A percentile compares a stretch with the other conserved stretches of the same genome.
Evolutionary conservation across 92 coral and sea anemone genomes (phyloP).

Genomic region (Palythoa heliodiscus): DNA sequence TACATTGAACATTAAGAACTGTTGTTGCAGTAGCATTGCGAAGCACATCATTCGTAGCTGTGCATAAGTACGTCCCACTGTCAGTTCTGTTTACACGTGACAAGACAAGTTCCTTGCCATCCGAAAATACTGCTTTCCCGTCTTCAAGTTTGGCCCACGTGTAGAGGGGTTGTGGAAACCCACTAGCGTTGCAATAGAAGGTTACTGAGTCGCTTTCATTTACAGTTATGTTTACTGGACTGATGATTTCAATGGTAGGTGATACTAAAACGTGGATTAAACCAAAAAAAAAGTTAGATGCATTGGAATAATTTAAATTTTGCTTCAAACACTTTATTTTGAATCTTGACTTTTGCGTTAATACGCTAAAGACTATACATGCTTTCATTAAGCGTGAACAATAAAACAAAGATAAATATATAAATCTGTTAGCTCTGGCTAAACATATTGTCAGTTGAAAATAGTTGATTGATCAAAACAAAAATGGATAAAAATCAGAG

Average conservation of each 20-base stretch:
- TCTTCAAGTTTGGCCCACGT: slow-evolving; percentile 44
- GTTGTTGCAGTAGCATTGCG: slow-evolving; percentile 45
- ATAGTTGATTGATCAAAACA: too few species aligned
- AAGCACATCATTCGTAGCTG: slow-evolving; percentile 55
- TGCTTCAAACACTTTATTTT: too few species aligned
- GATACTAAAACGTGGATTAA: slow-evolving; percentile 28
- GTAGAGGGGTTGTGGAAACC: slow-evolving; percentile 50
- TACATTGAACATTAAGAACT: slow-evolving; percentile 56
- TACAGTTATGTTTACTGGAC: slow-evolving; percentile 39
- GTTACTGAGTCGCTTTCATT: slow-evolving; percentile 43
- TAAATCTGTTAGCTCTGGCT: too few species aligned
- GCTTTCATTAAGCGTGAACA: too few species aligned
- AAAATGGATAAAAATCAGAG: too few species aligned
- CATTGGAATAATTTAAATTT: too few species aligned
- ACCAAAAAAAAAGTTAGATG: too few species aligned
- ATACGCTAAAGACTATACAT: too few species aligned
- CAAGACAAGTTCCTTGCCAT: slow-evolving; percentile 41
- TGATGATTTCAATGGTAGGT: slow-evolving; percentile 44
- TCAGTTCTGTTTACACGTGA: slow-evolving; percentile 23
- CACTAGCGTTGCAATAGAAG: slow-evolving; percentile 61
- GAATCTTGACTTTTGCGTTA: too few species aligned
- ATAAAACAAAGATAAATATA: too few species aligned
- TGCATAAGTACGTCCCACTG: slow-evolving; percentile 44
- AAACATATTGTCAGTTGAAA: too few species aligned
- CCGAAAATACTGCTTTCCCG: neutral